Conservation (phyloP, 2,888 invertebrate species). For the Nemapogon koenigi region DNA sequence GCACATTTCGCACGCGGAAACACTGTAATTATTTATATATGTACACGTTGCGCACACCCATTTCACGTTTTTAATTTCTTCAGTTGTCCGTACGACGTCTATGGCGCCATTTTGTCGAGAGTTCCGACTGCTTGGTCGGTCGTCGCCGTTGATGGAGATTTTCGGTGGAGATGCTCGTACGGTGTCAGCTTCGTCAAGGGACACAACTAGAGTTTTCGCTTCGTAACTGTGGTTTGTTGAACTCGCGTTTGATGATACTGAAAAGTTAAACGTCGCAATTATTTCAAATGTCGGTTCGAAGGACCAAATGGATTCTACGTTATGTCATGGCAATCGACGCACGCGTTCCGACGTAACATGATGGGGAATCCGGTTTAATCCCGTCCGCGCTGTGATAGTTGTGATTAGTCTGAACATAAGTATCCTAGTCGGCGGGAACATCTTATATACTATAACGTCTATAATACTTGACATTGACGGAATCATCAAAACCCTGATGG, state of each 20-base stretch:
- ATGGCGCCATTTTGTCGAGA: slow-evolving; percentile 16
- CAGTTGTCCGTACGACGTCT: not conserved
- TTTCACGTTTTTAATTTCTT: too few species aligned
- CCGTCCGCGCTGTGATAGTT: too few species aligned
- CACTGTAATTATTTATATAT: slow-evolving; percentile 62
- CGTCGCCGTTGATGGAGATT: slow-evolving; percentile 25
- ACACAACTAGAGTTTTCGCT: slow-evolving; percentile 44
- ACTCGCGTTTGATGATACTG: slow-evolving; percentile 9
- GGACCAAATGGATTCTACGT: too few species aligned
- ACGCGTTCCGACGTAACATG: too few species aligned
- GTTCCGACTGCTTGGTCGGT: slow-evolving; percentile 20
- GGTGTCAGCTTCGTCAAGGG: slow-evolving; percentile 46
- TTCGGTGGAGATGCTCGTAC: slow-evolving; percentile 28
- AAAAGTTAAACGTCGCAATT: not conserved
- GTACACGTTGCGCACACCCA: slow-evolving; percentile 81
- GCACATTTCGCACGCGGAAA: slow-evolving; percentile 77
- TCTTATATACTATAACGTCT: too few species aligned
- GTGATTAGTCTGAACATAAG: too few species aligned
- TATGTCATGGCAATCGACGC: too few species aligned
- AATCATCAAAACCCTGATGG: too few species aligned
- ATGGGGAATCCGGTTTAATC: too few species aligned
- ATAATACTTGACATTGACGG: too few species aligned
- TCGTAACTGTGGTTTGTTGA: slow-evolving; percentile 26
- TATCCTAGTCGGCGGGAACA: too few species aligned
- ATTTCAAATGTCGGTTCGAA: not conserved